These are phyloP conservation scores for Caenorhabditis remanei DNA, from an alignment of 1,140 invertebrate genomes.

Conservation along the genomic window DNA sequence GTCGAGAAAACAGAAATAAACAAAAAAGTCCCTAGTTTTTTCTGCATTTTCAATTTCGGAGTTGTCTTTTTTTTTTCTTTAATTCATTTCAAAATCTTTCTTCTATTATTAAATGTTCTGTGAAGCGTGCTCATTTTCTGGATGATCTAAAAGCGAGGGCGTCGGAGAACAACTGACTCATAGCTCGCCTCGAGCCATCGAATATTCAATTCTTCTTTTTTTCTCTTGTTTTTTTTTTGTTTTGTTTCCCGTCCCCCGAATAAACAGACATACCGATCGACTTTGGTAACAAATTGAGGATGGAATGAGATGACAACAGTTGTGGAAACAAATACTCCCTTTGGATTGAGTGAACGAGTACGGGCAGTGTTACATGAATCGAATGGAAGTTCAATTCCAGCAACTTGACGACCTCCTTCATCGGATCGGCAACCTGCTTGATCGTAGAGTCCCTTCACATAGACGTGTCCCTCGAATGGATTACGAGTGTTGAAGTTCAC, in stretches of 20 bases:
- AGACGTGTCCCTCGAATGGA: slow-evolving; percentile 77
- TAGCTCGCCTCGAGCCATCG: not conserved
- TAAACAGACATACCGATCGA: slow-evolving; percentile 66
- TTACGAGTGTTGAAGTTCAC: slow-evolving; percentile 78
- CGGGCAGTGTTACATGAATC: slow-evolving; percentile 77
- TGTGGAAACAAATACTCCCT: slow-evolving; percentile 77
- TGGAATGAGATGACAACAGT: slow-evolving; percentile 78
- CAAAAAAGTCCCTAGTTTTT: not conserved
- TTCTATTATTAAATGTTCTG: slow-evolving; percentile 45
- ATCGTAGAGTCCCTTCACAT: slow-evolving; percentile 78
- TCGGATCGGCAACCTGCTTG: slow-evolving; percentile 75
- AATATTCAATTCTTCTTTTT: slow-evolving; percentile 32
- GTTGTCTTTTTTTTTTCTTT: not conserved
- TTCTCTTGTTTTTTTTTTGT: slow-evolving; percentile 1
- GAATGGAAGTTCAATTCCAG: slow-evolving; percentile 77
- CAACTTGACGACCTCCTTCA: slow-evolving; percentile 77
- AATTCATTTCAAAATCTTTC: not conserved
- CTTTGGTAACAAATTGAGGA: slow-evolving; percentile 77
- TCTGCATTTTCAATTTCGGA: slow-evolving; percentile 5
- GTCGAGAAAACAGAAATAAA: not conserved
- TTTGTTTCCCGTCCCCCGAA: not conserved
- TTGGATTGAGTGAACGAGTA: slow-evolving; percentile 76
- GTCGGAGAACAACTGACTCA: slow-evolving; percentile 51
- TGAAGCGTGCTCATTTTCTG: slow-evolving; percentile 7
- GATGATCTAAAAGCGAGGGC: slow-evolving; percentile 49